A percentile compares a stretch with the other conserved stretches of the same genome.
These are phyloP conservation scores for Aphelinus certus DNA, from an alignment of 1,140 invertebrate species.

Conservation along the genomic window DNA sequence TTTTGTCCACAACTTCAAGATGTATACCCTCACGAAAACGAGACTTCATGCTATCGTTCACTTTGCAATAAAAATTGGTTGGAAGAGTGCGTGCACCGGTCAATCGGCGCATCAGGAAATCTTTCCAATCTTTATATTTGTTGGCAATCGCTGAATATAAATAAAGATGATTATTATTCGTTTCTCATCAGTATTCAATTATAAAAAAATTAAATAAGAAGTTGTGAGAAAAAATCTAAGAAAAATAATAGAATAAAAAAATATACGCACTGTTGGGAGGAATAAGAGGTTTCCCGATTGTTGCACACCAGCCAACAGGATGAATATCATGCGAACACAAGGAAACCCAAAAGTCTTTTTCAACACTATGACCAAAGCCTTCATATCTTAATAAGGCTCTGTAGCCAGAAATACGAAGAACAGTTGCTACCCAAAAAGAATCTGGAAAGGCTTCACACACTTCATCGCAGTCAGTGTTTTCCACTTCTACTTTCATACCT, in stretches of 20 bases:
- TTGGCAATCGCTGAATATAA: constrained; percentile 75
- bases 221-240: no score
- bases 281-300: constrained; percentile 91
- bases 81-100: constrained; percentile 93
- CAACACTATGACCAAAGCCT: constrained; percentile 87
- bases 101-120: constrained; percentile 88
- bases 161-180: constrained; percentile 34
- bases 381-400: constrained; percentile 93
- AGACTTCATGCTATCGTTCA: constrained; percentile 83
- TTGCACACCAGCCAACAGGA: constrained; percentile 96
- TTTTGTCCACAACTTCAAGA: constrained; percentile 95
- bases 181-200: constrained; percentile 10
- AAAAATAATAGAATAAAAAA: no score
- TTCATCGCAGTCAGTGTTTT: constrained; percentile 88
- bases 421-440: constrained; percentile 95
- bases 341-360: constrained; percentile 96
- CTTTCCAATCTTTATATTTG: constrained; percentile 96
- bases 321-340: constrained; percentile 92
- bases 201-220: constrained; percentile 6
- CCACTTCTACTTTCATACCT: constrained; percentile 96
- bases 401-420: constrained; percentile 90
- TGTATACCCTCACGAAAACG: constrained; percentile 83
- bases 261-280: constrained; percentile 80
- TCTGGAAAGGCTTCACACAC: constrained; percentile 80
- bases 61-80: constrained; percentile 89